Evolutionary conservation across 2,797 vertebrate genomes (phyloP).

Genomic region (Chelonia mydas): DNA sequence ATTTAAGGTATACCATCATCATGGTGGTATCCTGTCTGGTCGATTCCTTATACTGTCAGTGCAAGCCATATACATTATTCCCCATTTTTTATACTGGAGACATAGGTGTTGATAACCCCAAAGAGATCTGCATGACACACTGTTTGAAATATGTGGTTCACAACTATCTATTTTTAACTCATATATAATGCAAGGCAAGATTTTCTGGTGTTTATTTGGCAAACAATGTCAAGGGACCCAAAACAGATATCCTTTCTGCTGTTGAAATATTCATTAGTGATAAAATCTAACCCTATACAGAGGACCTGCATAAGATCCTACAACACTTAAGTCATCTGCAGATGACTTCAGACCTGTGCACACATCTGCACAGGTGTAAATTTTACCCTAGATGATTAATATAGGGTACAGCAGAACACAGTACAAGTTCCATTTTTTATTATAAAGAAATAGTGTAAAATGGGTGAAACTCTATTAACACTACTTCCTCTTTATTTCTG

Average conservation of each 20-base stretch:
- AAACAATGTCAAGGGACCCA: neutral
- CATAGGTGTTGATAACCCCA: neutral
- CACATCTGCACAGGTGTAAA: neutral
- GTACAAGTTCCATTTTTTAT: neutral
- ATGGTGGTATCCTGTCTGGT: neutral
- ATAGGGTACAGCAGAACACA: neutral
- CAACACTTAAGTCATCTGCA: neutral
- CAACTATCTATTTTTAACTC: neutral
- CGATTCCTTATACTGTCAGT: neutral
- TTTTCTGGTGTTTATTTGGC: neutral
- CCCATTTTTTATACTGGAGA: neutral
- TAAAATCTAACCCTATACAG: neutral
- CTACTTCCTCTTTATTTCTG: neutral
- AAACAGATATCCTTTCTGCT: neutral
- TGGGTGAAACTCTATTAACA: neutral
- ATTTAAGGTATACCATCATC: neutral
- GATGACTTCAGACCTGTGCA: neutral
- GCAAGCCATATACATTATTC: neutral
- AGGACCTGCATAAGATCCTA: neutral
- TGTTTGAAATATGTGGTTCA: neutral
- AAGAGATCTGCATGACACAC: neutral
- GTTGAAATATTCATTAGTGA: neutral
- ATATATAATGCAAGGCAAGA: neutral
- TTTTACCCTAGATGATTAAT: neutral
- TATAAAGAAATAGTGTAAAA: neutral